Evolutionary conservation across 1,140 invertebrate species (phyloP), one percentile per base, ranked within the genome.

Genomic region (Formica selysi): DNA sequence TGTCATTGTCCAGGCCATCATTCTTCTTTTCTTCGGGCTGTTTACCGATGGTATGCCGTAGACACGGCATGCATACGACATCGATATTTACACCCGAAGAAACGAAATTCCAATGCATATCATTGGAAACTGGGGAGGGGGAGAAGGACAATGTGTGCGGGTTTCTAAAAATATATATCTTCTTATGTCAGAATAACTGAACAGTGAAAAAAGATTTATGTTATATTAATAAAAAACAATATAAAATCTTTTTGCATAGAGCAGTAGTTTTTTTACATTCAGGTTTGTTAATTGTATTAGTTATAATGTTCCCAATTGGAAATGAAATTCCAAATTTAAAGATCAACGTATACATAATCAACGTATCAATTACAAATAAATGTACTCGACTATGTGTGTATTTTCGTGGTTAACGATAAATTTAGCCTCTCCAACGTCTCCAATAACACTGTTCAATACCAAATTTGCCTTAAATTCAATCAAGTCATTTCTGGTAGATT

Each of bases 31-130:
- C 79, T 73, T 73, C 67, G 19, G 19, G 32, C 38, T 59, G 51
- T 71, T 70, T 59, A 59, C 36, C 36, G 22, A 67, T 51, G 76
- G 41, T 26, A 79, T 19, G n/a, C n/a, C 64, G 51, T 41, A n/a
- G 51, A 7, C 36, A 59, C 11, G 78, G 64, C 64, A 70, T 71
- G 78, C 78, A 81, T 81, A 71, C 65, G 36, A 71, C 78, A 70
- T 59, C 51, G 62, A 41, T 68, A 59, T 81, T 81, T 73, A 61
- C 19, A 38, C 51, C 26, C 32, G 67, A 61, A 57, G 79, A 73
- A 38, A 70, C 32, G 32, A 70, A 80, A 70, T 68, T 80, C 76
- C 64, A 44, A 70, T 80, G 76, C 62, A 51, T 68, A 68, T 79
- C 41, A 68, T 19, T 80, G 41, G 32, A 26, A 68, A 79, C 76